These are phyloP conservation scores for Cephus pulcher DNA, from an alignment of 2,888 invertebrate species.

Conservation along the genomic window DNA sequence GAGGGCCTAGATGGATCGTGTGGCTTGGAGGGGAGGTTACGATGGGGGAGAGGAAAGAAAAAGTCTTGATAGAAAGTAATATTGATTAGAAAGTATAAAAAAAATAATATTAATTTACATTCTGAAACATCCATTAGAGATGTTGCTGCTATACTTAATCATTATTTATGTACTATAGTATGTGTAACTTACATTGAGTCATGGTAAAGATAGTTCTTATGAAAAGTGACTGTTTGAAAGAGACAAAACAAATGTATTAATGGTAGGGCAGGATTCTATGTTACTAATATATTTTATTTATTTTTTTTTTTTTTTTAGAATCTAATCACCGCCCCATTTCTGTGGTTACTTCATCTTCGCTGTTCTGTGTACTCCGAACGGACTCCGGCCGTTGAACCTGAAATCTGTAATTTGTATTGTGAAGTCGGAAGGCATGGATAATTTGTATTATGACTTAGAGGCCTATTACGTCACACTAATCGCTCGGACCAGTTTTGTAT, in stretches of 20 bases:
- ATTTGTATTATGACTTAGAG: neutral
- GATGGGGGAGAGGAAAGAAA: neutral
- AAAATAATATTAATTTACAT: neutral
- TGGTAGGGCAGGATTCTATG: neutral
- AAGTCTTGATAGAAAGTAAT: neutral
- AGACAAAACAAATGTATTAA: neutral
- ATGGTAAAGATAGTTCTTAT: neutral
- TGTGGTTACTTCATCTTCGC: neutral
- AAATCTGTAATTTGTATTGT: neutral
- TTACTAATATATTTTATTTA: neutral
- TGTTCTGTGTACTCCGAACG: neutral
- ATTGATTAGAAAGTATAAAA: neutral
- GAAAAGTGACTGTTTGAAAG: neutral
- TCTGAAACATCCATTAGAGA: neutral
- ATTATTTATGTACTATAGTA: neutral
- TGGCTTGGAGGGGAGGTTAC: neutral
- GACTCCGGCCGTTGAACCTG: neutral
- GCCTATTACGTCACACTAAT: neutral
- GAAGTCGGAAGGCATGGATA: too few species aligned
- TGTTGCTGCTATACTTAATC: neutral
- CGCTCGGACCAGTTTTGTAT: neutral
- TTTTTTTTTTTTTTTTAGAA: neutral
- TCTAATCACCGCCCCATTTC: neutral
- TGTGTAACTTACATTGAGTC: neutral
- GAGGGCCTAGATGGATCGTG: neutral